These are phyloP conservation scores for Cydia splendana DNA, from an alignment of 1,140 invertebrate genomes.

Conservation along the genomic window DNA sequence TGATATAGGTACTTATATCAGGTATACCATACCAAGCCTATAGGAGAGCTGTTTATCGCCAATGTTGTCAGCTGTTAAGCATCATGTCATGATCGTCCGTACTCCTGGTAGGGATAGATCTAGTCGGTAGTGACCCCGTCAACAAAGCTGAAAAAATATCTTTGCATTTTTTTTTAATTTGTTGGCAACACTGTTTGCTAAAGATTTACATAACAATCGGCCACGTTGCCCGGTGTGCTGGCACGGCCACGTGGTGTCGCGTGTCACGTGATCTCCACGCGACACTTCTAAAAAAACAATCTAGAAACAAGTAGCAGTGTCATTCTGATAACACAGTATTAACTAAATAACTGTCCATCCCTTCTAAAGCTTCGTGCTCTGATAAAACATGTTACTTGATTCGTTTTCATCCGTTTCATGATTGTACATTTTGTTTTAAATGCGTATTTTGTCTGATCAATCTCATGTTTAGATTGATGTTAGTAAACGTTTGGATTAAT, in stretches of 20 bases:
- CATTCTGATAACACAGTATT: background rate
- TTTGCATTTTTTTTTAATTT: background rate
- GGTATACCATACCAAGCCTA: background rate
- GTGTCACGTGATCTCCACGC: conserved; percentile 35
- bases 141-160: too few relatives aligned
- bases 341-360: background rate
- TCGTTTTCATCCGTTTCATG: background rate
- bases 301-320: background rate
- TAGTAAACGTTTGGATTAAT: background rate
- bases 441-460: background rate
- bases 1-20: background rate
- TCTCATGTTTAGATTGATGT: background rate
- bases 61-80: background rate
- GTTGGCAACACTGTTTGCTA: background rate
- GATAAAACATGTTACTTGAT: background rate
- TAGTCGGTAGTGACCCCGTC: too few relatives aligned
- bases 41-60: background rate
- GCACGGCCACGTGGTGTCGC: conserved; percentile 51
- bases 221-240: conserved; percentile 50
- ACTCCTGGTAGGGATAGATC: too few relatives aligned
- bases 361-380: background rate
- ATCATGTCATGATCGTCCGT: too few relatives aligned
- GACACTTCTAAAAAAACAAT: conserved; percentile 37
- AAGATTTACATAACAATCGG: conserved; percentile 44
- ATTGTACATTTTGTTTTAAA: background rate